Conservation (phyloP, 2,888 invertebrate genomes). For the Ariolimax columbianus region DNA sequence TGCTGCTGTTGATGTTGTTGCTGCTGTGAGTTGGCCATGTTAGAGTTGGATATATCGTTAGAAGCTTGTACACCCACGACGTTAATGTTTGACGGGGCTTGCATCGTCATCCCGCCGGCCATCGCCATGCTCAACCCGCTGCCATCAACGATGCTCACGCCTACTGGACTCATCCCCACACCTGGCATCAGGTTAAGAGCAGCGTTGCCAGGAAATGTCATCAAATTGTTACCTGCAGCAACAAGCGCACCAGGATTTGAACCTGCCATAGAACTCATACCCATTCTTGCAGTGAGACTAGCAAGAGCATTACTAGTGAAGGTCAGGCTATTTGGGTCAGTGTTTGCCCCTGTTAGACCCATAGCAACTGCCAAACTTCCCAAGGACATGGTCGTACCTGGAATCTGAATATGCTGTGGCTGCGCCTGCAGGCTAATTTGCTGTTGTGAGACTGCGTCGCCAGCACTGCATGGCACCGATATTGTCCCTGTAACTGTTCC, state of each 20-base stretch:
- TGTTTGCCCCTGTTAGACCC: slow-evolving; percentile 46
- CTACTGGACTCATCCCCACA: slow-evolving; percentile 42
- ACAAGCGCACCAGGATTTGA: slow-evolving; percentile 33
- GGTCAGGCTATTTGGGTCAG: slow-evolving; percentile 49
- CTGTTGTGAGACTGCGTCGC: slow-evolving; percentile 27
- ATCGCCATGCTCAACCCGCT: slow-evolving; percentile 48
- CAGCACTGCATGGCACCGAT: slow-evolving; percentile 42
- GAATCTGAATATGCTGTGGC: slow-evolving; percentile 51
- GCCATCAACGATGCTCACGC: slow-evolving; percentile 49
- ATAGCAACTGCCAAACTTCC: slow-evolving; percentile 50
- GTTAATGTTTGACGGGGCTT: slow-evolving; percentile 23
- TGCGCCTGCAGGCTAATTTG: slow-evolving; percentile 34
- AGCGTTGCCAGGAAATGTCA: slow-evolving; percentile 44
- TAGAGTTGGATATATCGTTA: slow-evolving; percentile 16
- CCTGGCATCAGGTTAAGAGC: slow-evolving; percentile 47
- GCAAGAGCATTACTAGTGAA: slow-evolving; percentile 52
- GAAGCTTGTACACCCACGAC: slow-evolving; percentile 41
- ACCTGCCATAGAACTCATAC: slow-evolving; percentile 49
- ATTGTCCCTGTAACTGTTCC: slow-evolving; percentile 40
- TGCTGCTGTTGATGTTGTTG: slow-evolving; percentile 20
- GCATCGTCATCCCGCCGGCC: slow-evolving; percentile 51
- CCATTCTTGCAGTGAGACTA: slow-evolving; percentile 48
- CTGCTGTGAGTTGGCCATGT: slow-evolving; percentile 18
- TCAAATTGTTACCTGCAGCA: slow-evolving; percentile 44
- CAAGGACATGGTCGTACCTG: slow-evolving; percentile 47